Evolutionary conservation across 2,797 vertebrate species (phyloP), one percentile per base, ranked within the genome.

Genomic region (Amniataba percoides): DNA sequence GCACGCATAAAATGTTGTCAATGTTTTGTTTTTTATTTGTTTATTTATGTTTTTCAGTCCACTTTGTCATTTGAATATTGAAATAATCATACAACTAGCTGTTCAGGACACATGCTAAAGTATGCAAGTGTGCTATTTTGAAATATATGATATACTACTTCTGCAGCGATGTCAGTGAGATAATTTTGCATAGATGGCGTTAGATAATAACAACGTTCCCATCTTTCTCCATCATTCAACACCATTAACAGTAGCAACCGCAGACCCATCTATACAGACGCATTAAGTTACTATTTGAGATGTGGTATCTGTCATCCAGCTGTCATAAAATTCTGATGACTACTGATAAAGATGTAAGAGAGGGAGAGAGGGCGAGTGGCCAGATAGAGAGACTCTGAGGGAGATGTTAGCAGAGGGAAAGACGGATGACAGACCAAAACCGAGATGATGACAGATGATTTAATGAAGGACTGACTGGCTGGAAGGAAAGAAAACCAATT

Each of bases 391-490:
- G 31, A 45, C 2, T 0, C 7, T 5, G 60, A 23, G 23, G 6
- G 49, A 43, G 61, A 16, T 52, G 87, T 78, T 78, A 77, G 70
- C 31, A 19, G 63, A 78, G 66, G 67, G 55, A 81, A 77, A 88
- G 83, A 81, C 71, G 40, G 66, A 86, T 83, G 83, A 79, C 85
- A 86, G 68, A 79, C 45, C 66, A 69, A 81, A 31, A 78, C 68
- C 25, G 3, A 80, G 81, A 88, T 78, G 83, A 89, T 92, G 91
- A 91, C 81, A 70, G 83, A 93, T 91, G 88, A 87, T 85, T 87
- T 90, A 89, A 92, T 88, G 87, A 93, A 90, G 80, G 86, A 88
- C 61, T 77, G 88, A 87, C 78, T 82, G 55, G 88, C 89, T 88
- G 60, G 70, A 87, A 87, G 82, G 70, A 68, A 89, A 83, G 71